Evolutionary conservation across 1,140 invertebrate genomes (phyloP).

Genomic region (Meloidogyne floridensis): DNA sequence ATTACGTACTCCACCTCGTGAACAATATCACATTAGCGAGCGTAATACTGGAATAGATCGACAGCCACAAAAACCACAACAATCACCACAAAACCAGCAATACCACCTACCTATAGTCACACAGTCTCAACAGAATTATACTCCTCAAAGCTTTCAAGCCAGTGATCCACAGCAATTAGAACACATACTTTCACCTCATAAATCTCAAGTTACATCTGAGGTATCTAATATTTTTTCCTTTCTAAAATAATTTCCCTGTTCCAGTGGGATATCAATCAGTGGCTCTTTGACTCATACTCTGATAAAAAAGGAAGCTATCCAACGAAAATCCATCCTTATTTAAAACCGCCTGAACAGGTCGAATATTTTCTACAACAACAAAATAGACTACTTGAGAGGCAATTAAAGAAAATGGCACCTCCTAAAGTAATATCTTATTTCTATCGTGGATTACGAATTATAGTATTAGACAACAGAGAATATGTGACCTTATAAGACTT

Average conservation of each 20-base stretch:
- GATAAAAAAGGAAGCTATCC: conserved; percentile 1
- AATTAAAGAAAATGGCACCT: conserved; percentile 26
- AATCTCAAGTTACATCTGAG: neutral
- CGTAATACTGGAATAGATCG: conserved; percentile 20
- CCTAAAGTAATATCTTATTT: conserved; percentile 30
- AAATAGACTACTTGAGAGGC: conserved; percentile 29
- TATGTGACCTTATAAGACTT: no score
- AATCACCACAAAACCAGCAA: conserved; percentile 27
- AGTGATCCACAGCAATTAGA: neutral
- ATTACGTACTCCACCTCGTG: conserved; percentile 28
- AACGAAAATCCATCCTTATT: conserved; percentile 44
- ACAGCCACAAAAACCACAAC: conserved; percentile 16
- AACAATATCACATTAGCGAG: conserved; percentile 24
- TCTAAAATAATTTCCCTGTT: neutral
- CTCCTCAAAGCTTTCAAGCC: neutral
- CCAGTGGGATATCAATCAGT: conserved; percentile 25
- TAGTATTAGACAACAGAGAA: no score
- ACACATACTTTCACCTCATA: neutral
- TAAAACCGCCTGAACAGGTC: conserved; percentile 38
- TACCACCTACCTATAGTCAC: neutral
- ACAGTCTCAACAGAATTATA: neutral
- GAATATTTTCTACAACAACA: conserved; percentile 46
- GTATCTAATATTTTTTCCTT: neutral
- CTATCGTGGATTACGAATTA: no score
- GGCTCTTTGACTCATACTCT: conserved; percentile 26